A percentile compares a stretch with the other conserved stretches of the same genome.
Conservation (phyloP, 2,113 vertebrate species). For the Mohoua ochrocephala region DNA sequence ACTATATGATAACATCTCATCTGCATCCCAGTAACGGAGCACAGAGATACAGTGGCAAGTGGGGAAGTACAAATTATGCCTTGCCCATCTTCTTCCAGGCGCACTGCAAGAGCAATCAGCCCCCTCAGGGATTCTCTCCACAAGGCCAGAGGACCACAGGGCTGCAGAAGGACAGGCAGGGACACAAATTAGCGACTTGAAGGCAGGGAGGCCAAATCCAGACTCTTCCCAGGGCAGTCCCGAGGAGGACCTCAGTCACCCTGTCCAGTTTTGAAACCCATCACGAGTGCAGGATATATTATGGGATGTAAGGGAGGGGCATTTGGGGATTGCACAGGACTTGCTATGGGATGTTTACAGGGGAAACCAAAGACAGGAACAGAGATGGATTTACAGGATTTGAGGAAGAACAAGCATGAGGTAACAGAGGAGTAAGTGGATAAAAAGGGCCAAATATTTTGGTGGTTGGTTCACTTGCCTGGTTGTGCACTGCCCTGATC, state of each 20-base stretch:
- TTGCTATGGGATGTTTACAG: background rate
- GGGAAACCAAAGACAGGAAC: background rate
- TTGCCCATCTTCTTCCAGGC: background rate
- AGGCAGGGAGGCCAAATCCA: background rate
- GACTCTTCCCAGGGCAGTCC: background rate
- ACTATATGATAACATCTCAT: background rate
- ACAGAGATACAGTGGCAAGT: background rate
- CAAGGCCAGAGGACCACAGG: background rate
- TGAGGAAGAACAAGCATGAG: background rate
- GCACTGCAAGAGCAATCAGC: background rate
- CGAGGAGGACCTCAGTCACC: background rate
- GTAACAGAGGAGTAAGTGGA: background rate
- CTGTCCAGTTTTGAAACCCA: background rate
- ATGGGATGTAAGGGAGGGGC: background rate
- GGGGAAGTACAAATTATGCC: background rate
- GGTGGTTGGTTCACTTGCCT: background rate
- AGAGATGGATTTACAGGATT: background rate
- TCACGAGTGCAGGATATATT: rapidly evolving
- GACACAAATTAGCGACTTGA: background rate
- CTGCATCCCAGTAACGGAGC: background rate
- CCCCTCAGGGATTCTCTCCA: background rate
- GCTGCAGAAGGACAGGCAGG: background rate
- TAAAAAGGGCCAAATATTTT: background rate
- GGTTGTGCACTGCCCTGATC: rapidly evolving
- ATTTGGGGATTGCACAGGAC: background rate